Conservation (phyloP, 1,140 invertebrate genomes). For the Bombus superbus region DNA sequence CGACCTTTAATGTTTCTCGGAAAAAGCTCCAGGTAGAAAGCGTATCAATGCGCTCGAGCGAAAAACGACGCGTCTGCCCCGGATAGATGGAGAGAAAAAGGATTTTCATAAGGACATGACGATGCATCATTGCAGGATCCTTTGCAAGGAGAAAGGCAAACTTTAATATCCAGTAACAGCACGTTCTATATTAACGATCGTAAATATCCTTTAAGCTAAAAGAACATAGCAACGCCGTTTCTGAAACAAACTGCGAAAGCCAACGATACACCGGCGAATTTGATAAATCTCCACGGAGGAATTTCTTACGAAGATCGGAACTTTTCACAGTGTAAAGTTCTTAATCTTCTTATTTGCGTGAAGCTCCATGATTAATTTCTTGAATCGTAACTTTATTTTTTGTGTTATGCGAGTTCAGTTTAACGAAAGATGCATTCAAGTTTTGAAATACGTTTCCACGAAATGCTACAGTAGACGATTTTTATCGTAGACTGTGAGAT, state of each 20-base stretch:
- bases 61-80: neutral
- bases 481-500: too few relatives aligned
- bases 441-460: too few relatives aligned
- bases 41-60: neutral
- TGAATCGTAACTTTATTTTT: neutral
- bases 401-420: neutral
- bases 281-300: neutral
- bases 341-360: neutral
- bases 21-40: neutral
- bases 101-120: slow-evolving; percentile 31
- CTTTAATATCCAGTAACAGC: slow-evolving; percentile 46
- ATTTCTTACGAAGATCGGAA: neutral
- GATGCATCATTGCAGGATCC: slow-evolving; percentile 26
- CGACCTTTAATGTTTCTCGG: slow-evolving; percentile 13
- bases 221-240: neutral
- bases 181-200: slow-evolving; percentile 26
- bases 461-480: too few relatives aligned
- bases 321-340: neutral
- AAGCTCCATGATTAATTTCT: neutral
- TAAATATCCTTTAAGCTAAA: slow-evolving; percentile 27
- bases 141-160: slow-evolving; percentile 1
- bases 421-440: too few relatives aligned
- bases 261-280: neutral
- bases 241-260: neutral
- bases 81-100: neutral